phyloP scores from a whole-genome alignment of 2,888 invertebrate genomes.

The Chrysolina haemoptera region DNA sequence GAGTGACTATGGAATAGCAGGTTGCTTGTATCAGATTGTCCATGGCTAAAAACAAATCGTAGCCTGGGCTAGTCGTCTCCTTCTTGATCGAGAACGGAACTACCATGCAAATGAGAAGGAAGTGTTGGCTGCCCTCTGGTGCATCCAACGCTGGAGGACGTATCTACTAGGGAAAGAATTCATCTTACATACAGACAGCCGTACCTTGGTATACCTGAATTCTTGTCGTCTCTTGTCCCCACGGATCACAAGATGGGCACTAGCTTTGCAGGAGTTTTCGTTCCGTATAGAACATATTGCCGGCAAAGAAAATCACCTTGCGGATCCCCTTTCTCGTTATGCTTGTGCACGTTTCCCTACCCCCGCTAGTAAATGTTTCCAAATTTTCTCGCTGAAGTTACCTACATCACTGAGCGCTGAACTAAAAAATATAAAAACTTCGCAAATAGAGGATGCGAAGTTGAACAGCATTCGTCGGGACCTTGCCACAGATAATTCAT shows the following conservation, averaged over 20 bases:
- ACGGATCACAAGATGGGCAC: slow-evolving; percentile 19
- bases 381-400: background rate
- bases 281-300: background rate
- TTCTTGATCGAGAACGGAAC: background rate
- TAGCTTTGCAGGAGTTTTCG: background rate
- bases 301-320: background rate
- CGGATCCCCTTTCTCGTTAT: slow-evolving; percentile 1
- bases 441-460: background rate
- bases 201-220: background rate
- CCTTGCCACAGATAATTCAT: too few species aligned
- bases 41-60: background rate
- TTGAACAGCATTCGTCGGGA: background rate
- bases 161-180: background rate
- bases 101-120: background rate
- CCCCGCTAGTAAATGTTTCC: background rate
- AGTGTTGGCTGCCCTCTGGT: background rate
- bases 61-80: background rate
- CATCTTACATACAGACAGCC: background rate
- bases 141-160: background rate
- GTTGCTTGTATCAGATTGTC: background rate
- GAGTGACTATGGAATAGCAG: background rate
- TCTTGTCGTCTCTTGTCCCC: background rate
- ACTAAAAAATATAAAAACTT: background rate
- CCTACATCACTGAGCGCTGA: background rate
- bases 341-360: background rate